These are phyloP conservation scores for Synergus itoensis DNA, from an alignment of 2,888 invertebrate genomes.

Conservation along the genomic window DNA sequence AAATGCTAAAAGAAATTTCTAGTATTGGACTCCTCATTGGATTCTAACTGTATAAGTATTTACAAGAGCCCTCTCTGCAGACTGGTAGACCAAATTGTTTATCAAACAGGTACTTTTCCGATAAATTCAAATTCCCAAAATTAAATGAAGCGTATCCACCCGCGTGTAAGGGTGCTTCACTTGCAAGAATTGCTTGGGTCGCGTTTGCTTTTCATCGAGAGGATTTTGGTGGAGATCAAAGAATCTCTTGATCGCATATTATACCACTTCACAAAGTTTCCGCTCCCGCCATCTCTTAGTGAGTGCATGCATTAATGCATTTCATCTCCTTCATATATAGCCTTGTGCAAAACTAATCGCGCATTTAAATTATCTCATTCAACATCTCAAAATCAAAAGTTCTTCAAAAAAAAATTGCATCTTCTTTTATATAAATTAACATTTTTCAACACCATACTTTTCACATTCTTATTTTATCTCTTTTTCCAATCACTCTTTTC, in stretches of 20 bases:
- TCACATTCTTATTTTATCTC: too few relatives aligned
- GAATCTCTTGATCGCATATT: slow-evolving; percentile 68
- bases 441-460: too few relatives aligned
- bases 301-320: slow-evolving; percentile 59
- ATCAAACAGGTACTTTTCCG: slow-evolving; percentile 56
- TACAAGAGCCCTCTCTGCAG: neutral
- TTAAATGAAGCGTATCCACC: slow-evolving; percentile 73
- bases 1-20: too few relatives aligned
- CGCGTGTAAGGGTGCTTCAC: slow-evolving; percentile 68
- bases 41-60: too few relatives aligned
- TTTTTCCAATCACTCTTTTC: too few relatives aligned
- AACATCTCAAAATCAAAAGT: too few relatives aligned
- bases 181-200: slow-evolving; percentile 72
- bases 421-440: too few relatives aligned
- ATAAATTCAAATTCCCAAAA: slow-evolving; percentile 69
- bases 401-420: too few relatives aligned
- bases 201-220: slow-evolving; percentile 72
- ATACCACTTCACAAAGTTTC: slow-evolving; percentile 56
- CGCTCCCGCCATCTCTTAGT: slow-evolving; percentile 64
- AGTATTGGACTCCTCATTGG: too few relatives aligned
- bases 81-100: slow-evolving; percentile 55
- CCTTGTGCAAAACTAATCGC: neutral
- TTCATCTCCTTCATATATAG: slow-evolving; percentile 49
- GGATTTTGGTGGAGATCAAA: slow-evolving; percentile 75
- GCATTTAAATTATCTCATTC: neutral